Evolutionary conservation across 2,113 vertebrate species (phyloP).

Genomic region (Gobius niger): DNA sequence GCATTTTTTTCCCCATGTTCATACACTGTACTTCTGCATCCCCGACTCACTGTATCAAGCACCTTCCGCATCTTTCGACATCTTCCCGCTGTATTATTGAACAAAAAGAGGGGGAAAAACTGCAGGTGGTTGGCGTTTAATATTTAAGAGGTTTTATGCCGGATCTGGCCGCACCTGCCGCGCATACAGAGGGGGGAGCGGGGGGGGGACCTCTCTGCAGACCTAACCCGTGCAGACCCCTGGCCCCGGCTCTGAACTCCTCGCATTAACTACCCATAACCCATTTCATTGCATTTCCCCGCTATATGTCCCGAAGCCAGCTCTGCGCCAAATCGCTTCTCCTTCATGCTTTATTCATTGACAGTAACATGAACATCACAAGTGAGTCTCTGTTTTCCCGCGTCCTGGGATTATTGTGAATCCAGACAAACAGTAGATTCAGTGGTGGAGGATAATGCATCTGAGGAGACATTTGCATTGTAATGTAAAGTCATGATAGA

Average conservation of each 20-base stretch:
- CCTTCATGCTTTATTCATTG: slow-evolving; percentile 67
- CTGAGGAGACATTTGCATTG: slow-evolving; percentile 53
- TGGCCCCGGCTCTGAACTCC: slow-evolving; percentile 36
- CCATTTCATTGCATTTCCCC: slow-evolving; percentile 7
- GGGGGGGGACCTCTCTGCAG: slow-evolving; percentile 44
- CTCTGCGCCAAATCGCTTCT: slow-evolving; percentile 51
- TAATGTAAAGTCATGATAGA: slow-evolving; percentile 48
- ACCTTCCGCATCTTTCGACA: slow-evolving; percentile 42
- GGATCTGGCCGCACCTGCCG: slow-evolving; percentile 57
- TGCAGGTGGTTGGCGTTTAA: slow-evolving; percentile 73
- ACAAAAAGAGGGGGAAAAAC: slow-evolving; percentile 57
- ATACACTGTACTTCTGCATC: slow-evolving; percentile 14
- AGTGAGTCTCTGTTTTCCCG: slow-evolving; percentile 39
- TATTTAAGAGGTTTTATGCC: slow-evolving; percentile 72
- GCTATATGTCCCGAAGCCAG: slow-evolving; percentile 26
- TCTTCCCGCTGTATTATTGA: slow-evolving; percentile 61
- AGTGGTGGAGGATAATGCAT: slow-evolving; percentile 44
- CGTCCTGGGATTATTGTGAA: slow-evolving; percentile 52
- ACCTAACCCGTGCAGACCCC: slow-evolving; percentile 50
- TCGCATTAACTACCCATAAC: slow-evolving; percentile 16
- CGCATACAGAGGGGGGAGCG: slow-evolving; percentile 67
- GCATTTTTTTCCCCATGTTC: background rate
- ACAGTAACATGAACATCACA: slow-evolving; percentile 52
- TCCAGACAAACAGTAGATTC: slow-evolving; percentile 48
- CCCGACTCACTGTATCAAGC: slow-evolving; percentile 4